Conservation (phyloP, 2,888 invertebrate species). For the Caenorhabditis sp. region DNA sequence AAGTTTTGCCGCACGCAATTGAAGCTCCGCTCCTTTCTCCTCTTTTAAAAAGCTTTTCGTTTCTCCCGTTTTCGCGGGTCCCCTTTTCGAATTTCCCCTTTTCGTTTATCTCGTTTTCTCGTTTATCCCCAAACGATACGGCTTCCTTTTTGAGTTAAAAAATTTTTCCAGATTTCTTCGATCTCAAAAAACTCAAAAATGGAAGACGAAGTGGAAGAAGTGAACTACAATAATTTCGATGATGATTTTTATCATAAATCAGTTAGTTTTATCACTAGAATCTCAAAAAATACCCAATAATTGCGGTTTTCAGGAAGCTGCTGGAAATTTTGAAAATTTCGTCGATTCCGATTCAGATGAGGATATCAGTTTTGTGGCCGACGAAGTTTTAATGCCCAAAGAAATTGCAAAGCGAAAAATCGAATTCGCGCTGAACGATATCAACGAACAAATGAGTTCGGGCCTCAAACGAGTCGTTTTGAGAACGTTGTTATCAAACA, state of each 20-base stretch:
- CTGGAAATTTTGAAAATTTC: too few relatives aligned
- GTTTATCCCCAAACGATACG: too few relatives aligned
- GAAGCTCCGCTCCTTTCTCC: too few relatives aligned
- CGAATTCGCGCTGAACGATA: conserved; percentile 36
- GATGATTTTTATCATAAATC: not conserved
- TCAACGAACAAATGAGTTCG: conserved; percentile 21
- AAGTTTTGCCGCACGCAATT: too few relatives aligned
- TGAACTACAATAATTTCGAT: too few relatives aligned
- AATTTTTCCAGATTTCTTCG: too few relatives aligned
- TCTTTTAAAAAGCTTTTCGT: too few relatives aligned
- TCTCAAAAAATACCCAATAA: not conserved
- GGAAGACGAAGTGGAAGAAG: not conserved
- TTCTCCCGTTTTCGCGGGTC: too few relatives aligned
- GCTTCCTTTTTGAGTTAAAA: too few relatives aligned
- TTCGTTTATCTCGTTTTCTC: too few relatives aligned
- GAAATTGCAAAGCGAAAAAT: conserved; percentile 38
- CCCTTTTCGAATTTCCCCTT: too few relatives aligned
- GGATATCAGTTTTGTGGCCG: not conserved
- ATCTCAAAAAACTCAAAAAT: too few relatives aligned
- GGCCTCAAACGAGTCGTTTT: conserved; percentile 12
- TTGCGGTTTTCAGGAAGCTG: conserved; percentile 3
- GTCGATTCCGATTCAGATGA: conserved; percentile 22
- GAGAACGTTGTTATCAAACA: conserved; percentile 16
- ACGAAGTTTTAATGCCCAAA: conserved; percentile 9
- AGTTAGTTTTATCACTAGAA: not conserved